Evolutionary conservation across 1,140 invertebrate species (phyloP), one percentile per base, ranked within the genome.

Genomic region (Conopomorpha cramerella): DNA sequence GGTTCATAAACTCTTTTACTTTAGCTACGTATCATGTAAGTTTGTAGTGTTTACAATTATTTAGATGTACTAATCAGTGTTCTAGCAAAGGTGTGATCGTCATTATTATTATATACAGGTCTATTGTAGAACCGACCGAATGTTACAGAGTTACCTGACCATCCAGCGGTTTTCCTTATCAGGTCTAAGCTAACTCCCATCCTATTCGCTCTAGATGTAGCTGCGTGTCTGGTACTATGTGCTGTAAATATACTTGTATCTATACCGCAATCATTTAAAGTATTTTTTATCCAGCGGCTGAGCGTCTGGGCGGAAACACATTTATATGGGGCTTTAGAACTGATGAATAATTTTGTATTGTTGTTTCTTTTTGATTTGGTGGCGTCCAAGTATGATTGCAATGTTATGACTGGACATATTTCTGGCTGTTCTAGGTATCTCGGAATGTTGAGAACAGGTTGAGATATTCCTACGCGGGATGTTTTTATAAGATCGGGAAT

Each of bases 401-500:
- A 28, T 2, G 25, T 28, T 16, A 4, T 36, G n/a, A 10, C 15
- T 7, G 34, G 34, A 16, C 34, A 27, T 27, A 36, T 36, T 28
- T 26, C 2, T 8, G 34, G 34, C 10, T 14, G 26, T n/a, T 36
- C 8, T 26, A 15, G 3, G 16, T 27, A 36, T 27, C 12, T 27
- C 6, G 34, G 34, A 8, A 36, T n/a, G 10, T 6, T 7, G 4
- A 26, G 34, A 2, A 8, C 10, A 27, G 34, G 34, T 19, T 36
- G 34, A 3, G 16, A 13, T n/a, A 8, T n/a, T n/a, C 13, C 26
- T 3, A 15, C n/a, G 2, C 17, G 14, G 3, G 34, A 36, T 14
- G 25, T 36, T 28, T 36, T 36, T n/a, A 36, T 16, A 11, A 36
- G 10, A 28, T 36, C 23, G 2, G 34, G 23, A 16, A 36, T 36